Base-by-base conservation (phyloP, 2,113 vertebrate species). In the Butorides virescens region DNA sequence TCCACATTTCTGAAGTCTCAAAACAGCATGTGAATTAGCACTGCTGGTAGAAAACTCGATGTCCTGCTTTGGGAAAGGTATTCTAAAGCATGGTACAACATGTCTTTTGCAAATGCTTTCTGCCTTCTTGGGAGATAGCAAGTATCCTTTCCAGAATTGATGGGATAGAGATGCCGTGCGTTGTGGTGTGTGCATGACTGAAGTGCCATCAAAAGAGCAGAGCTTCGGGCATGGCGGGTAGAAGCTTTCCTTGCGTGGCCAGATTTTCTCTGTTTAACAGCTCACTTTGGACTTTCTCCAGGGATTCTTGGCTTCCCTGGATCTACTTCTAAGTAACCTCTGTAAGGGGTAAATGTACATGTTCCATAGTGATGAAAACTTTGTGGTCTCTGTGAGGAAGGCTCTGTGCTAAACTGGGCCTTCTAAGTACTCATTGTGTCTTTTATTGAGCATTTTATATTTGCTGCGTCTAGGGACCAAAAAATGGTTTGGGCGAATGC, bases 1-100 rank as follows among this genome's bases (percentile, higher is more conserved):
- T 30, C 89, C 66, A 61, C 61, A 47, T 91, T 92, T 86, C 86
- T 93, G 84, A 75, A 93, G 84, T 91, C 56, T 91, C 76, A 92
- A 92, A 92, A 22, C 90, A 95, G 93, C 62, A 65, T 44, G 86
- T 79, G 79, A 97, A 73, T 94, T 97, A 97, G 94, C 78, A 79
- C 89, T 86, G 72, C 49, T 94, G 61, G 53, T 95, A 92, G 71
- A 56, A 93, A 92, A 85, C 56, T 84, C 2, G 0, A 4, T 89
- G 56, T 78, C 62, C 85, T 90, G 62, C 73, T 90, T 87, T 89
- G 67, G 90, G 77, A 83, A 76, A 93, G 53, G 80, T 95, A 67
- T 83, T 93, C 37, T 76, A 67, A 90, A 86, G 76, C 76, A 86
- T 46, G 62, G 46, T 65, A 56, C 66, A 66, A 30, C 26, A 18